Evolutionary conservation across 1,140 invertebrate species (phyloP), one percentile per base, ranked within the genome.

Genomic region (Pogonus chalceus): DNA sequence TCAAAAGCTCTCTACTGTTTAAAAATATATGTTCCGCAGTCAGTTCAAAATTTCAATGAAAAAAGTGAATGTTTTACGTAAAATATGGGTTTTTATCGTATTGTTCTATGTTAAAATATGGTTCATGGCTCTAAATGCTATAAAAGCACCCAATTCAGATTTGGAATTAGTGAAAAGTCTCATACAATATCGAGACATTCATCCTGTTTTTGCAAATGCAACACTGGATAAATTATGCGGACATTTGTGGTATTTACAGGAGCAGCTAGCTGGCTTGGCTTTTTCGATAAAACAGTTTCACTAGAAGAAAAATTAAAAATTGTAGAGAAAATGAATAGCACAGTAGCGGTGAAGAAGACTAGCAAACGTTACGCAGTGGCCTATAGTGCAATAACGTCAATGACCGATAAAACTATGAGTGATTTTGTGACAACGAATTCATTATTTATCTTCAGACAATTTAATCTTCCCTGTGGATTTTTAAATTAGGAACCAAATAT

Each of bases 1-100:
- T 53, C 62, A 22, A 70, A 60, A 62, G 60, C 63, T 46, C 68
- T 73, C 54, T 72, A 57, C 20, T 37, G 46, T 24, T 23, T 58
- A 37, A 56, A 54, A 57, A 56, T 59, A 56, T 52, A 23, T 66
- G 23, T 56, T 60, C 49, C 52, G 53, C 4, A 37, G 50, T 14
- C 56, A 64, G 50, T 65, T 60, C 21, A 58, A 59, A 49, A 55
- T 65, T 12, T 61, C 47, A 23, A 35, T 43, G 0, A 49, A 53
- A 52, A 56, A 58, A 20, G 49, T 57, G 52, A 52, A 26, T 49
- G 23, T 47, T 3, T 37, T 66, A 20, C 2, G 46, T 56, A 58
- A 64, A 57, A 51, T 64, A 12, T 43, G 37, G 3, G 7, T 43
- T 7, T 43, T 43, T 18, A 9, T 43, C 4, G 37, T 43, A 18